These are phyloP conservation scores for Meda fulgida DNA, from an alignment of 2,797 vertebrate species.

Conservation along the genomic window DNA sequence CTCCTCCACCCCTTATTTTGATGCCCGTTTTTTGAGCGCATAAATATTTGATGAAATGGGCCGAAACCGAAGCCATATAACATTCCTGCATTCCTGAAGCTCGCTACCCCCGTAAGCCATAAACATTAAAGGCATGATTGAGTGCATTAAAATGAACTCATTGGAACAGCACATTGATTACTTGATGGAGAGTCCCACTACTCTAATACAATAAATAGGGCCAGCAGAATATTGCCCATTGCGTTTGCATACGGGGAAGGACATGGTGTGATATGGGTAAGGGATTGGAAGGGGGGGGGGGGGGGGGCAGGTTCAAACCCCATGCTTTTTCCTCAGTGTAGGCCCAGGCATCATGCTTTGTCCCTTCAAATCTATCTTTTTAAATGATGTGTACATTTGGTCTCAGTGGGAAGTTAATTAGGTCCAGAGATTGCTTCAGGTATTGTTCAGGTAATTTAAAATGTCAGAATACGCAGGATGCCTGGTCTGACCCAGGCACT, in stretches of 20 bases:
- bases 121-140: conserved; percentile 96
- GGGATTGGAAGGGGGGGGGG: conserved; percentile 8
- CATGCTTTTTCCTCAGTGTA: conserved; percentile 1
- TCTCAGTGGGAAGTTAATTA: conserved; percentile 90
- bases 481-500: conserved; percentile 74
- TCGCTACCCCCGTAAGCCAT: conserved; percentile 89
- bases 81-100: conserved; percentile 95
- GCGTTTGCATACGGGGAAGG: conserved; percentile 69
- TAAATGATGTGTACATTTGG: conserved; percentile 76
- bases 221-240: conserved; percentile 60
- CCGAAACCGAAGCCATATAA: conserved; percentile 96
- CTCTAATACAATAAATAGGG: conserved; percentile 76
- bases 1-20: conserved; percentile 90
- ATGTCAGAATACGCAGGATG: conserved; percentile 83
- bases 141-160: conserved; percentile 98
- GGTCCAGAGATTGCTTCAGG: conserved; percentile 88
- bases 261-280: not conserved
- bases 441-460: conserved; percentile 90
- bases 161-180: conserved; percentile 97
- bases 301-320: not conserved
- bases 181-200: conserved; percentile 78
- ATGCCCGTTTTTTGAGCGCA: conserved; percentile 91
- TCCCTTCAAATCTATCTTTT: conserved; percentile 73
- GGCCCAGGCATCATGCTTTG: conserved; percentile 62
- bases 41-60: conserved; percentile 99